A percentile compares a stretch with the other conserved stretches of the same genome.
These are phyloP conservation scores for Andrena dorsata DNA, from an alignment of 2,888 invertebrate species.

Conservation along the genomic window DNA sequence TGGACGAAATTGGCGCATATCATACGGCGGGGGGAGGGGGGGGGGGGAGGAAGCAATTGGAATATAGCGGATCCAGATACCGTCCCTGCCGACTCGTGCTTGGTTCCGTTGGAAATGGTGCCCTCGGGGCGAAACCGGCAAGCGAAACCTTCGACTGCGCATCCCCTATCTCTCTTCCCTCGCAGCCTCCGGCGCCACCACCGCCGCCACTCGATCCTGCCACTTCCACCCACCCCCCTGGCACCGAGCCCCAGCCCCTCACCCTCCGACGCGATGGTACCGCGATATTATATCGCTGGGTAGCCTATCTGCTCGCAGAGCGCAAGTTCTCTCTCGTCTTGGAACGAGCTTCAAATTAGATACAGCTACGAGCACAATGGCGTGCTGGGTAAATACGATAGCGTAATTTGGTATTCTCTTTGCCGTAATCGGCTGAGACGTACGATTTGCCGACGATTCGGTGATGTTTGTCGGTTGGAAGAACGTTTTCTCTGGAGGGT, in stretches of 20 bases:
- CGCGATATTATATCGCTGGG: slow-evolving; percentile 58
- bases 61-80: slow-evolving; percentile 79
- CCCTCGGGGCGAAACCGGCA: slow-evolving; percentile 80
- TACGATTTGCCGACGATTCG: slow-evolving; percentile 41
- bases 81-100: slow-evolving; percentile 71
- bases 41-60: slow-evolving; percentile 81
- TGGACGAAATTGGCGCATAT: slow-evolving; percentile 84
- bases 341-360: slow-evolving; percentile 63
- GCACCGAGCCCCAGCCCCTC: not conserved
- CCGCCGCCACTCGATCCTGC: slow-evolving; percentile 45
- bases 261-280: not conserved
- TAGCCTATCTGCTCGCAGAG: slow-evolving; percentile 60
- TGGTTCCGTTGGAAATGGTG: slow-evolving; percentile 81
- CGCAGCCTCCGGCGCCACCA: slow-evolving; percentile 55
- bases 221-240: slow-evolving; percentile 40
- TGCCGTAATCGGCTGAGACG: slow-evolving; percentile 49
- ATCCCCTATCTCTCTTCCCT: slow-evolving; percentile 67
- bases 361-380: slow-evolving; percentile 53
- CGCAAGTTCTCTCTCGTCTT: slow-evolving; percentile 57
- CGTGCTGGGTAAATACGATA: slow-evolving; percentile 48
- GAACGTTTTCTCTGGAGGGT: not conserved
- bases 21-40: slow-evolving; percentile 81
- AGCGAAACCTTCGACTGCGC: slow-evolving; percentile 76
- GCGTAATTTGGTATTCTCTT: slow-evolving; percentile 55
- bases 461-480: slow-evolving; percentile 31